Conservation (phyloP, 2,888 invertebrate species). For the Polia nebulosa region DNA sequence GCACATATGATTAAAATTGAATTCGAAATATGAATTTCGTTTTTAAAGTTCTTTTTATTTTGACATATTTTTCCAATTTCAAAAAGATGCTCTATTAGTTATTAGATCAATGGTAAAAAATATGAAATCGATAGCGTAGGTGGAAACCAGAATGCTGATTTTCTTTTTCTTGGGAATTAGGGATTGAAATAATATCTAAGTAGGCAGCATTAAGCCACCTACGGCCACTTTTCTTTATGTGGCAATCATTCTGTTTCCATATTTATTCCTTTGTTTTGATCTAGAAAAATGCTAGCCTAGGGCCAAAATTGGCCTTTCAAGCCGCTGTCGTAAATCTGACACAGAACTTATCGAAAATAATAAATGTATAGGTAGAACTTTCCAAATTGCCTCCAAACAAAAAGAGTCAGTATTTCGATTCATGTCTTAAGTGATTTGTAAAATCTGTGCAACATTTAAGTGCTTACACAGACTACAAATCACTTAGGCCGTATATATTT, state of each 20-base stretch:
- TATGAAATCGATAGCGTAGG: slow-evolving; percentile 11
- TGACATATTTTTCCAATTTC: slow-evolving; percentile 1
- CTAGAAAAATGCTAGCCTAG: slow-evolving; percentile 1
- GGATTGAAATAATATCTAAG: not conserved
- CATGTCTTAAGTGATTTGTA: not conserved
- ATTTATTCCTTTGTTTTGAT: slow-evolving; percentile 51
- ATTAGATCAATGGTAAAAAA: not conserved
- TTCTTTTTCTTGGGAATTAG: not conserved
- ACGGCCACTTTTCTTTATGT: slow-evolving; percentile 12
- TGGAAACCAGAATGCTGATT: not conserved
- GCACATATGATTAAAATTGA: no score
- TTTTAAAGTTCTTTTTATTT: not conserved
- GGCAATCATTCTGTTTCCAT: slow-evolving; percentile 33
- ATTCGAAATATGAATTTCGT: not conserved
- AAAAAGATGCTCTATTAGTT: no score
- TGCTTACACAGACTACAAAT: no score
- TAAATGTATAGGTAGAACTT: not conserved
- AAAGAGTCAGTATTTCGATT: not conserved
- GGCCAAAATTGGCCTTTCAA: slow-evolving; percentile 14
- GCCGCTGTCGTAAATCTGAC: not conserved
- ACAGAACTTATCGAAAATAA: not conserved
- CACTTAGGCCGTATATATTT: no score
- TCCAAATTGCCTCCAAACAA: not conserved
- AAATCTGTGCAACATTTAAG: no score
- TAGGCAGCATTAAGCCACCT: slow-evolving; percentile 3